These are phyloP conservation scores for Paedocypris sp. DNA, from an alignment of 2,113 vertebrate genomes.

Conservation along the genomic window DNA sequence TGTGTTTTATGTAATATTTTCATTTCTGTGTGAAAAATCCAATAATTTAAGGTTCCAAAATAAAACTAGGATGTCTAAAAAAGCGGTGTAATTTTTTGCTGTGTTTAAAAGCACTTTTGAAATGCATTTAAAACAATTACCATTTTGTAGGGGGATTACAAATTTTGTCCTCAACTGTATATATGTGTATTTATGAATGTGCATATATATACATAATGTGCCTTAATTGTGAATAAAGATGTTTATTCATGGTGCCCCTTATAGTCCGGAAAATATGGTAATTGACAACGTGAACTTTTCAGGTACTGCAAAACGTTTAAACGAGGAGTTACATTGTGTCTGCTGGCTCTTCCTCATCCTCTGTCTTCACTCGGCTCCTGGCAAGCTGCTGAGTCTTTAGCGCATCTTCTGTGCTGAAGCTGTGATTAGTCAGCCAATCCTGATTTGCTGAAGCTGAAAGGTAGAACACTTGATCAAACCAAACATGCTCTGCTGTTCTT, in stretches of 20 bases:
- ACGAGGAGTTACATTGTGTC: slow-evolving; percentile 39
- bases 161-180: not conserved
- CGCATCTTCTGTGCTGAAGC: slow-evolving; percentile 67
- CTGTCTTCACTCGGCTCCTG: slow-evolving; percentile 32
- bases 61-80: too few species aligned
- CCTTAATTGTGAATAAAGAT: too few species aligned
- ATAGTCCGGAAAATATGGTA: too few species aligned
- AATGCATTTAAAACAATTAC: too few species aligned
- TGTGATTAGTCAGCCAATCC: slow-evolving; percentile 82
- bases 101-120: too few species aligned
- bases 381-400: slow-evolving; percentile 57
- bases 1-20: too few species aligned
- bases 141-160: too few species aligned
- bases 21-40: too few species aligned
- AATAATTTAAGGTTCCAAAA: too few species aligned
- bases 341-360: slow-evolving; percentile 4
- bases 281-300: not conserved
- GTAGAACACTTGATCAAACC: slow-evolving; percentile 25
- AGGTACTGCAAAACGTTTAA: not conserved
- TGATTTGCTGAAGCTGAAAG: slow-evolving; percentile 53
- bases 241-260: too few species aligned
- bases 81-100: too few species aligned
- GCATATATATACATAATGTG: not conserved
- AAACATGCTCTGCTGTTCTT: slow-evolving; percentile 18
- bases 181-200: not conserved